Conservation (phyloP, 2,888 invertebrate species). For the Ichneumon xanthorius region DNA sequence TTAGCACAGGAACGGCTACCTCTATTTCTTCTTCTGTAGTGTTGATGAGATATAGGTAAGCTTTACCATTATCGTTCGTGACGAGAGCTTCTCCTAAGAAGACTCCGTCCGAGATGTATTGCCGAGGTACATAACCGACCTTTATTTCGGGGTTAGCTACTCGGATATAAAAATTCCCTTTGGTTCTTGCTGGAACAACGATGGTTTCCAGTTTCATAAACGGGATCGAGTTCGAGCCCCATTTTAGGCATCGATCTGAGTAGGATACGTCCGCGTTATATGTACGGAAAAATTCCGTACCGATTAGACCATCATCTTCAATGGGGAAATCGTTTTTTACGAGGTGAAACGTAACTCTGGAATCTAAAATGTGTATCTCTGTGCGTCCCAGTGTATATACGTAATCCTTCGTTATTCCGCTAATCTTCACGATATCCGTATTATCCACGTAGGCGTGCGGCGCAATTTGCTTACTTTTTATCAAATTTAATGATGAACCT, state of each 20-base stretch:
- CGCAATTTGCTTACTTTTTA: slow-evolving; percentile 15
- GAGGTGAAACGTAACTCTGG: slow-evolving; percentile 41
- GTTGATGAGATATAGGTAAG: slow-evolving; percentile 55
- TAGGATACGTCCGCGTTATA: slow-evolving; percentile 38
- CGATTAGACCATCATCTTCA: slow-evolving; percentile 56
- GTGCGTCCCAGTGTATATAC: slow-evolving; percentile 47
- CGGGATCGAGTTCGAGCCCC: slow-evolving; percentile 13
- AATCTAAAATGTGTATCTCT: slow-evolving; percentile 2
- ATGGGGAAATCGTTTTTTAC: slow-evolving; percentile 57
- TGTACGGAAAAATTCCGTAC: slow-evolving; percentile 38
- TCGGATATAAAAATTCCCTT: slow-evolving; percentile 35
- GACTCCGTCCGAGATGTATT: slow-evolving; percentile 29
- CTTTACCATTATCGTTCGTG: slow-evolving; percentile 39
- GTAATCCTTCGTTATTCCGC: slow-evolving; percentile 46
- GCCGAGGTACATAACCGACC: slow-evolving; percentile 56
- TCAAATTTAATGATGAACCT: background rate
- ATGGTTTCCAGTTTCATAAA: slow-evolving; percentile 50
- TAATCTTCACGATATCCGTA: slow-evolving; percentile 20
- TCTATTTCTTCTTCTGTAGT: slow-evolving; percentile 41
- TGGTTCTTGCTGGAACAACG: slow-evolving; percentile 42
- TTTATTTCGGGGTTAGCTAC: slow-evolving; percentile 46
- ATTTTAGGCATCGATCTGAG: slow-evolving; percentile 44
- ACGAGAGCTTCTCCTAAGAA: slow-evolving; percentile 55
- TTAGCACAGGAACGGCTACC: slow-evolving; percentile 32
- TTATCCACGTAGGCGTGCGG: slow-evolving; percentile 3